A percentile compares a stretch with the other conserved stretches of the same genome.
These are phyloP conservation scores for Microcaecilia unicolor DNA, from an alignment of 2,797 vertebrate species.

Conservation along the genomic window DNA sequence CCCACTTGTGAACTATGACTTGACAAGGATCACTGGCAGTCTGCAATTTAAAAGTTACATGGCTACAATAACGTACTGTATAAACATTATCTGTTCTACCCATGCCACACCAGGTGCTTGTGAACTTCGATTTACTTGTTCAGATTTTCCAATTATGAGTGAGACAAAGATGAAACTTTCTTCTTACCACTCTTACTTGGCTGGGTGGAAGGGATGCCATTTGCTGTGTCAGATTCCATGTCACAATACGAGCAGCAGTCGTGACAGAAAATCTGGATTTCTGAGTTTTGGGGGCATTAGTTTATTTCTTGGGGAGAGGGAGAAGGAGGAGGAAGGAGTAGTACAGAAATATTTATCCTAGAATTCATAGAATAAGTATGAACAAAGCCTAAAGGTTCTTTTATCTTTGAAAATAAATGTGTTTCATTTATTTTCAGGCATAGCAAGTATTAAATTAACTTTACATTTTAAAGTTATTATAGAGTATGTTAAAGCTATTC, in stretches of 20 bases:
- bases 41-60: slow-evolving; percentile 85
- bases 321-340: too few species aligned
- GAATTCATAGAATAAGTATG: too few species aligned
- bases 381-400: too few species aligned
- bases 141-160: slow-evolving; percentile 13
- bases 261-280: slow-evolving; percentile 16
- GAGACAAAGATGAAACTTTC: slow-evolving; percentile 27
- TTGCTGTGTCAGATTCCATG: background rate
- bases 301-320: too few species aligned
- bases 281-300: too few species aligned
- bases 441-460: too few species aligned
- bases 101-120: slow-evolving; percentile 43
- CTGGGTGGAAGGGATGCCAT: background rate
- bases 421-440: too few species aligned
- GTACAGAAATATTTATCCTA: too few species aligned
- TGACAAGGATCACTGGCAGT: slow-evolving; percentile 83
- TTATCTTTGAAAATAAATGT: too few species aligned
- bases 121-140: slow-evolving; percentile 25
- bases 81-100: slow-evolving; percentile 42
- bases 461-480: too few species aligned
- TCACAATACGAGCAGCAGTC: slow-evolving; percentile 14
- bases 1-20: slow-evolving; percentile 98
- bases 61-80: slow-evolving; percentile 61
- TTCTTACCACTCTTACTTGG: slow-evolving; percentile 34
- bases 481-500: too few species aligned